Evolutionary conservation across 2,888 invertebrate species (phyloP), one percentile per base, ranked within the genome.

Genomic region (Schrankia costaestrigalis): DNA sequence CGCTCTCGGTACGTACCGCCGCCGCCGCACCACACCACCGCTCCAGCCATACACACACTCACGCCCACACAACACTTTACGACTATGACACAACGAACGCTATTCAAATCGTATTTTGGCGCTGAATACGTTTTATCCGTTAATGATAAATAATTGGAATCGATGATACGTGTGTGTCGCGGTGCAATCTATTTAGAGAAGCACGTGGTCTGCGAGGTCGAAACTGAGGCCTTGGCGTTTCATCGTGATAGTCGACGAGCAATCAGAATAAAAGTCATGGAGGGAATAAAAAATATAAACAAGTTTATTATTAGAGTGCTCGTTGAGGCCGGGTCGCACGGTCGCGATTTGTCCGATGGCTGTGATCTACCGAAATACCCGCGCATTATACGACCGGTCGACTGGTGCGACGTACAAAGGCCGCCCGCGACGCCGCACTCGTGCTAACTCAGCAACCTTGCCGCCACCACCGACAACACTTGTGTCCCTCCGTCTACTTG

Each of bases 241-340:
- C 31, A 36, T 39, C 39, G 54, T 58, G 52, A 53, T 61, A 60
- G 45, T 57, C 56, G 58, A 59, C 53, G 63, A 63, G 59, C 57
- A 69, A 68, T 72, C 63, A 56, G 69, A 77, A 71, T 70, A 69
- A 73, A 75, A 78, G 71, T 78, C 71, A 74, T 75, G 70, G 70
- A 64, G 69, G 65, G 71, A 75, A 76, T 76, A 80, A 81, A 84
- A 85, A 86, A 85, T 83, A 86, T 87, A 87, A 86, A 87, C 85
- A 87, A 81, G 83, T 77, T 82, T 87, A 87, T 84, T 76, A 85
- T 80, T 87, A 86, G 86, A 83, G 77, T 68, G 85, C 84, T 84
- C 82, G 79, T 78, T 72, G 78, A 77, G 74, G 71, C 85, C 76
- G 83, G 84, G 85, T 84, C 83, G 86, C 83, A 82, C 80, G 83